phyloP scores from a whole-genome alignment of 1,140 invertebrate genomes.

The Conus ventricosus region DNA sequence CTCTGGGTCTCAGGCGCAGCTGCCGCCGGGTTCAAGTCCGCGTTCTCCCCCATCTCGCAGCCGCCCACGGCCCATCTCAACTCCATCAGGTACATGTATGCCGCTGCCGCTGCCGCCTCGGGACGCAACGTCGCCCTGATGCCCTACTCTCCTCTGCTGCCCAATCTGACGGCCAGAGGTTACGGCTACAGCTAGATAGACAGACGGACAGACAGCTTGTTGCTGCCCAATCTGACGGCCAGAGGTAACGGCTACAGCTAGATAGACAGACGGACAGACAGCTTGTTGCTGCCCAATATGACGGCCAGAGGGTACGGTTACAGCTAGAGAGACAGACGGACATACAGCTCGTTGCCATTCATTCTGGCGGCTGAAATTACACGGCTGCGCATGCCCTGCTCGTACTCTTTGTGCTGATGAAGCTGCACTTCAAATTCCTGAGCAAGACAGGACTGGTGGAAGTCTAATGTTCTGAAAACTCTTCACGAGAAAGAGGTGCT shows the following conservation, averaged over 20 bases:
- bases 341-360: background rate
- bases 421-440: background rate
- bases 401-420: background rate
- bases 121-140: conserved; percentile 50
- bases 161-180: conserved; percentile 46
- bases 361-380: background rate
- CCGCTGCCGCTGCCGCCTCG: conserved; percentile 22
- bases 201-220: background rate
- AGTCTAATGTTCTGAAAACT: background rate
- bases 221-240: background rate
- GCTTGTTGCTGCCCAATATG: background rate
- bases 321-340: background rate
- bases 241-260: conserved; percentile 48
- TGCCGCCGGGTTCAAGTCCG: conserved; percentile 58
- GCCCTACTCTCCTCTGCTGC: conserved; percentile 58
- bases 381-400: background rate
- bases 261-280: background rate
- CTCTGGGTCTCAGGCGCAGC: conserved; percentile 18
- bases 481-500: background rate
- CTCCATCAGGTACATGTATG: conserved; percentile 55
- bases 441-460: background rate
- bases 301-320: conserved; percentile 47
- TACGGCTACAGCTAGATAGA: conserved; percentile 41
- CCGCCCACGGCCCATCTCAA: conserved; percentile 52
- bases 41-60: conserved; percentile 64